A percentile compares a stretch with the other conserved stretches of the same genome.
Conservation (phyloP, 2,113 vertebrate genomes). For the Melanocharis versteri region DNA sequence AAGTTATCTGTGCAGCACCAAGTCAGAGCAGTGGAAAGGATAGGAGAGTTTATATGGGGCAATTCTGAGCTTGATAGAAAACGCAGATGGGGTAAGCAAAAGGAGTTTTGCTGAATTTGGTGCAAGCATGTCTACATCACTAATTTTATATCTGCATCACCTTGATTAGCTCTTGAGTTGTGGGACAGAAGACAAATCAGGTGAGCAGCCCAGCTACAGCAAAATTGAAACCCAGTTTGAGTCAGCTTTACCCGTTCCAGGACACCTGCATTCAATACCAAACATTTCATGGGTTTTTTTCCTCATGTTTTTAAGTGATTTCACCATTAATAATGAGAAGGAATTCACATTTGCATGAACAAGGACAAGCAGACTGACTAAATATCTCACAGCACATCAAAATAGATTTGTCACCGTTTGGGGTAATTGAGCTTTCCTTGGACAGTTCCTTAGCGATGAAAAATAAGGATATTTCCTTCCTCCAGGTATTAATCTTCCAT, state of each 20-base stretch:
- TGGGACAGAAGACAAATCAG: not conserved
- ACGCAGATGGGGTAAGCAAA: not conserved
- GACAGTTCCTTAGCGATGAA: not conserved
- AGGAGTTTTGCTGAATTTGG: not conserved
- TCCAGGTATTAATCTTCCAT: not conserved
- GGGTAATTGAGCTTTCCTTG: not conserved
- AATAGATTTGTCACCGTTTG: not conserved
- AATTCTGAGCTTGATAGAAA: not conserved
- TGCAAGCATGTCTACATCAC: not conserved
- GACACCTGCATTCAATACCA: not conserved
- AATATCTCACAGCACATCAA: not conserved
- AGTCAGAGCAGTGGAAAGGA: not conserved
- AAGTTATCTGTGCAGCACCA: not conserved
- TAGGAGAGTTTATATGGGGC: not conserved
- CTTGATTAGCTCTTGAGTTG: not conserved
- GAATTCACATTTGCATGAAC: not conserved
- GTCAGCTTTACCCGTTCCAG: not conserved
- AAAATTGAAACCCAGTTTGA: not conserved
- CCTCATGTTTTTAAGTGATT: not conserved
- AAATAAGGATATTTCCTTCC: not conserved
- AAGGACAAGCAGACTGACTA: not conserved
- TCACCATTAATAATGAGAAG: not conserved
- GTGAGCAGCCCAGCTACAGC: not conserved
- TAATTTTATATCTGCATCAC: not conserved
- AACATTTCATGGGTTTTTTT: not conserved